Base-by-base conservation (phyloP, 1,140 invertebrate species). In the Holcopasites calliopsidis region DNA sequence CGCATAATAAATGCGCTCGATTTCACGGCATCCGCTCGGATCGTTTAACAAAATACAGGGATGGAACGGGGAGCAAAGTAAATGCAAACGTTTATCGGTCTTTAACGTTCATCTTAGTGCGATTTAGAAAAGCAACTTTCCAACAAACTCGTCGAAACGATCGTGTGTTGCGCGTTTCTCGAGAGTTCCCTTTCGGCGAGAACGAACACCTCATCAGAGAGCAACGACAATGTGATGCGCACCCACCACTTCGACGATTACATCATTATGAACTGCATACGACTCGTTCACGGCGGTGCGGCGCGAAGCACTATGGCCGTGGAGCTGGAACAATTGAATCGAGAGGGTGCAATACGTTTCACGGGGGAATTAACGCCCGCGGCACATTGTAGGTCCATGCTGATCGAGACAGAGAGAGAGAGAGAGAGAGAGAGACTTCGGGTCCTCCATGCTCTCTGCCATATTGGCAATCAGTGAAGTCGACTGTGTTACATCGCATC, bases 391-490 rank as follows among this genome's bases (percentile, higher is more conserved):
- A 81, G 76, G 77, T 68, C 85, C 84, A 76, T 80, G 74, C 74
- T 49, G 73, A 73, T 47, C 80, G 79, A 80, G 82, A 73, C 75
- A 76, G 70, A 72, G 78, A 71, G 65, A 55, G 38, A n/a, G 16
- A 13, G 44, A 49, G 44, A 18, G 23, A 18, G 10, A 54, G 50
- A n/a, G 50, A 54, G 21, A 7, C 47, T 21, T 10, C 21, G 42
- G 13, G 69, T 77, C 44, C 74, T 80, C 81, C 58, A 60, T 77
- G 49, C 74, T 50, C 58, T 65, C 58, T 65, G 82, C 83, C 85
- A 89, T 89, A 90, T 90, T 90, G 86, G 85, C 87, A 89, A 90
- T 89, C 88, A 88, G 85, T 86, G 84, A 88, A 86, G 84, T 87
- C 86, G 83, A 85, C 87, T 88, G 83, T 88, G 80, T 86, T 85